Evolutionary conservation across 2,888 invertebrate genomes (phyloP).

Genomic region (Trichogramma evanescens): DNA sequence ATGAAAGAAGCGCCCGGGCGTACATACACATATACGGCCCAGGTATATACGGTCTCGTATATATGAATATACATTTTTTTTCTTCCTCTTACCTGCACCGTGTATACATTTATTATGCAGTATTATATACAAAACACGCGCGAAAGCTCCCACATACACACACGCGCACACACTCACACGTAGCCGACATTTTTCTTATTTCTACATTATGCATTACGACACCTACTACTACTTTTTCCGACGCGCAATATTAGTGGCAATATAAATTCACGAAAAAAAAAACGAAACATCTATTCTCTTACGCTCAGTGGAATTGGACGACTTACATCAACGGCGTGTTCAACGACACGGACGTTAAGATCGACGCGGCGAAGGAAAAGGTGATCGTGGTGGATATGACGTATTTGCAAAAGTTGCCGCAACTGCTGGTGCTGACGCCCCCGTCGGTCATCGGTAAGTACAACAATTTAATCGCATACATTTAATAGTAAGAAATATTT

Average conservation of each 20-base stretch:
- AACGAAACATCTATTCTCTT: neutral
- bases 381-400: constrained; percentile 62
- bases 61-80: neutral
- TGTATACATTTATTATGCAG: too few species aligned
- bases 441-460: constrained; percentile 53
- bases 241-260: neutral
- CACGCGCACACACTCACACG: neutral
- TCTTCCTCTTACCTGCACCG: neutral
- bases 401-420: constrained; percentile 57
- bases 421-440: constrained; percentile 52
- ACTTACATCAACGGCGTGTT: constrained; percentile 56
- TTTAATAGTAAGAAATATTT: too few species aligned
- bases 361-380: constrained; percentile 51
- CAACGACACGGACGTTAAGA: constrained; percentile 53
- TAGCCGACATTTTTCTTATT: neutral
- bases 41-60: too few species aligned
- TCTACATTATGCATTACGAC: too few species aligned
- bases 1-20: neutral
- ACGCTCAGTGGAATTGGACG: constrained; percentile 58
- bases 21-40: too few species aligned
- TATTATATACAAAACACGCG: neutral
- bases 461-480: neutral
- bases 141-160: neutral
- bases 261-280: neutral
- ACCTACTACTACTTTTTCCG: too few species aligned